phyloP scores from a whole-genome alignment of 2,797 vertebrate species.

The Kryptolebias ocellatus region DNA sequence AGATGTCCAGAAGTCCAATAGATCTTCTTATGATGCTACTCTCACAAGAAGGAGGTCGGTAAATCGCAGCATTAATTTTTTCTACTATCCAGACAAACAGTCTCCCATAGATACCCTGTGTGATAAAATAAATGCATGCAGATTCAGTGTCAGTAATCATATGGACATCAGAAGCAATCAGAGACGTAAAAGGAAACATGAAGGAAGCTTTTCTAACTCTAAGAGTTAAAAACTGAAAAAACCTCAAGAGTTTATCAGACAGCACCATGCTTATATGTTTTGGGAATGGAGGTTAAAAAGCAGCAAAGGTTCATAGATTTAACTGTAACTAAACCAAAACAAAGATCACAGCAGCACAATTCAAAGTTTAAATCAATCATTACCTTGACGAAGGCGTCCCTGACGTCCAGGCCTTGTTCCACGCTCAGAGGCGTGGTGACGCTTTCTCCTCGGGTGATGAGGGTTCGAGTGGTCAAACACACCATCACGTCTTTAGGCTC shows the following conservation, averaged over 20 bases:
- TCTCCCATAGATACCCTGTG: constrained; percentile 94
- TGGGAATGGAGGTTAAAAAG: background rate
- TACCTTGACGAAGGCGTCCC: constrained; percentile 97
- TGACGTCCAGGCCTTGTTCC: constrained; percentile 92
- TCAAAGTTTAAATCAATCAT: background rate
- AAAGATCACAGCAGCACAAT: background rate
- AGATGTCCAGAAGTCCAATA: constrained; percentile 95
- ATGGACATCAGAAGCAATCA: too few relatives aligned
- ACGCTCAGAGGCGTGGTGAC: constrained; percentile 94
- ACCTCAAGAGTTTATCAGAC: background rate
- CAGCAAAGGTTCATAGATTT: background rate
- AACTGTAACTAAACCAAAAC: background rate
- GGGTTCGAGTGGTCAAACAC: constrained; percentile 93
- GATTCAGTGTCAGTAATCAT: background rate
- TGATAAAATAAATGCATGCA: constrained; percentile 1
- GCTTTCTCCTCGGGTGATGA: constrained; percentile 95
- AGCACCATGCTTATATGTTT: background rate
- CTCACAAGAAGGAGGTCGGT: constrained; percentile 88
- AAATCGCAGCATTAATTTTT: constrained; percentile 97
- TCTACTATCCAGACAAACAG: constrained; percentile 98
- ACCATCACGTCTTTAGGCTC: constrained; percentile 92
- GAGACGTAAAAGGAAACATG: too few relatives aligned
- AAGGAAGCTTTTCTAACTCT: too few relatives aligned
- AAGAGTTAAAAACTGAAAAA: too few relatives aligned
- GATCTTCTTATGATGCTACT: constrained; percentile 84